These are phyloP conservation scores for Parnassius orleans DNA, from an alignment of 2,888 invertebrate genomes.

Conservation along the genomic window DNA sequence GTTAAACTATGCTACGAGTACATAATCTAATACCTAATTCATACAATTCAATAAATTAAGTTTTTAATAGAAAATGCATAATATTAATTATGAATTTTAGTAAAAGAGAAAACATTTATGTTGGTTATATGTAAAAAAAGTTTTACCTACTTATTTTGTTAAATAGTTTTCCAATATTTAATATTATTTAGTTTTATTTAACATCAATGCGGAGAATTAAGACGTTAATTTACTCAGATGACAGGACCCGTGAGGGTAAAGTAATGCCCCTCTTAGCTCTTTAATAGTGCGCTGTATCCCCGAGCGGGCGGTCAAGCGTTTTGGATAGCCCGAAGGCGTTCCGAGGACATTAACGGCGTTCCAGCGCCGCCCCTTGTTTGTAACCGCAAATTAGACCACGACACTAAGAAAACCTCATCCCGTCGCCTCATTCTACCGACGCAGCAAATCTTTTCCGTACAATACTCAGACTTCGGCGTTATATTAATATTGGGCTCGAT, in stretches of 20 bases:
- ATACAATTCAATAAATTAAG: too few species aligned
- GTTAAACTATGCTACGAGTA: too few species aligned
- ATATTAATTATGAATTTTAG: too few species aligned
- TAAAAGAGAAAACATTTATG: too few species aligned
- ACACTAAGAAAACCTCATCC: constrained; percentile 44
- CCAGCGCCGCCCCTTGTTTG: constrained; percentile 71
- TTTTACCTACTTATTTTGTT: too few species aligned
- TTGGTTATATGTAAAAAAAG: too few species aligned
- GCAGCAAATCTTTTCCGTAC: constrained; percentile 52
- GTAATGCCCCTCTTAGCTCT: constrained; percentile 79
- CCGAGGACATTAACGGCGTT: constrained; percentile 59
- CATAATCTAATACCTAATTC: too few species aligned
- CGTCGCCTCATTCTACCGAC: constrained; percentile 23
- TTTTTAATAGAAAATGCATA: too few species aligned
- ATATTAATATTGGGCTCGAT: constrained; percentile 71
- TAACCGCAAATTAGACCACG: constrained; percentile 67
- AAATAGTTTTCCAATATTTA: too few species aligned
- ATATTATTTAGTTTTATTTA: too few species aligned
- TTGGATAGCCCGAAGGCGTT: constrained; percentile 69
- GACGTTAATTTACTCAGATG: constrained; percentile 75
- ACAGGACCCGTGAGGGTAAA: constrained; percentile 65
- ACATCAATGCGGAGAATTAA: constrained; percentile 57
- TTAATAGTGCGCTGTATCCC: constrained; percentile 69
- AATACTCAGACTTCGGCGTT: constrained; percentile 39
- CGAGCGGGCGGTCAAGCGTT: constrained; percentile 65